phyloP scores from a whole-genome alignment of 2,888 invertebrate genomes.

The Abrostola tripartita region DNA sequence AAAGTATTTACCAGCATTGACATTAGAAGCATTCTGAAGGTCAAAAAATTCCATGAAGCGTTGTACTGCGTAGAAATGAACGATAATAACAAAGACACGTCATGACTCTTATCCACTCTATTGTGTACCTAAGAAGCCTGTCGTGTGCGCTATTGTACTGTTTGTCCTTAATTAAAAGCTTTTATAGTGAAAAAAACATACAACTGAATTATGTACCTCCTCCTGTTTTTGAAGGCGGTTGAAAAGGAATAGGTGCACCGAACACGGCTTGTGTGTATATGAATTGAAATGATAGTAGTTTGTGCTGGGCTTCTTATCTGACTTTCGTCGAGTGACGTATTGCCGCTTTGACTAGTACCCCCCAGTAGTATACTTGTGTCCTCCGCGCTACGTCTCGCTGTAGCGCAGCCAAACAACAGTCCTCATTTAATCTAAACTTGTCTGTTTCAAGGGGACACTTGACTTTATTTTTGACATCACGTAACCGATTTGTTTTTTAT shows the following conservation, averaged over 20 bases:
- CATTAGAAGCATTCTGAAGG: not conserved
- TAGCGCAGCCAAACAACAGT: too few relatives aligned
- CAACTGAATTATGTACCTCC: too few relatives aligned
- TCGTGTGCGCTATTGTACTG: constrained; percentile 14
- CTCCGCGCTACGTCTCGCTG: too few relatives aligned
- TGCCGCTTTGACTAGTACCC: too few relatives aligned
- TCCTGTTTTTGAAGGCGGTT: too few relatives aligned
- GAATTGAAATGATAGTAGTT: not conserved
- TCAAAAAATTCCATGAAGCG: not conserved
- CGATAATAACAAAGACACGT: constrained; percentile 10
- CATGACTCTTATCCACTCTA: not conserved
- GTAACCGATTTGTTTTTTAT: too few relatives aligned
- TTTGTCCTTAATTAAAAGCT: constrained; percentile 30
- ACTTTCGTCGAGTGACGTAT: too few relatives aligned
- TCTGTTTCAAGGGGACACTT: too few relatives aligned
- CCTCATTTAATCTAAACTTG: too few relatives aligned
- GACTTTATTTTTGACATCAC: too few relatives aligned
- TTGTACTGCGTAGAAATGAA: constrained; percentile 15
- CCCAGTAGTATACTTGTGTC: too few relatives aligned
- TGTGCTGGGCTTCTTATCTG: too few relatives aligned
- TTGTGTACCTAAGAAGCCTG: constrained; percentile 27
- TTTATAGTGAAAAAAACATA: constrained; percentile 11
- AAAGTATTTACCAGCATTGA: not conserved
- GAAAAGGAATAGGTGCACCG: constrained; percentile 6
- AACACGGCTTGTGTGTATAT: constrained; percentile 8